A percentile compares a stretch with the other conserved stretches of the same genome.
Conservation (phyloP, 1,140 invertebrate species). For the Diorhabda elongata region DNA sequence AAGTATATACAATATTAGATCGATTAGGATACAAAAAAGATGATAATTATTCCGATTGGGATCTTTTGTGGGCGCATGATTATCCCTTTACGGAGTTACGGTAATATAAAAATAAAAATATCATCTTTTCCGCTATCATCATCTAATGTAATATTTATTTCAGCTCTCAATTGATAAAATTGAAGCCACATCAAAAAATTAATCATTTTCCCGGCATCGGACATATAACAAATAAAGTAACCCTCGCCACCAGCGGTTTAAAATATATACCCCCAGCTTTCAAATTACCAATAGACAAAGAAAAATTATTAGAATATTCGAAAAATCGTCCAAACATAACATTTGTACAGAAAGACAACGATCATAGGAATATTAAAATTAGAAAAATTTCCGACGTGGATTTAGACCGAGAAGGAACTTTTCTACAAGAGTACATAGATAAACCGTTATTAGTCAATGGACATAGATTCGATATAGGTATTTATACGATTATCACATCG, state of each 20-base stretch:
- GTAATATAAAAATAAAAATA: neutral
- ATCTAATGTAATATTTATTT: neutral
- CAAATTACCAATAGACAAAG: conserved; percentile 74
- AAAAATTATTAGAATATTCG: conserved; percentile 69
- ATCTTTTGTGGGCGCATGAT: conserved; percentile 89
- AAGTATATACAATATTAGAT: conserved; percentile 71
- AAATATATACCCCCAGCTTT: conserved; percentile 83
- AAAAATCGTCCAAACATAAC: conserved; percentile 62
- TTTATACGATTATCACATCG: conserved; percentile 90
- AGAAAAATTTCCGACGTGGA: conserved; percentile 67
- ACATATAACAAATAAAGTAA: conserved; percentile 92
- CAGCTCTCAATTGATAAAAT: conserved; percentile 54
- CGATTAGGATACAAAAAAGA: conserved; percentile 66
- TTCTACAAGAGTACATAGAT: conserved; percentile 86
- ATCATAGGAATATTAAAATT: conserved; percentile 84
- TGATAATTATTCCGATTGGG: conserved; percentile 66
- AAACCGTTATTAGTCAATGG: conserved; percentile 80
- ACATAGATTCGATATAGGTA: conserved; percentile 94
- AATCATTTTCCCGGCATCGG: conserved; percentile 96
- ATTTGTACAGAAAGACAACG: conserved; percentile 92
- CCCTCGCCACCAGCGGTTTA: conserved; percentile 73
- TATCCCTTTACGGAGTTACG: conserved; percentile 75
- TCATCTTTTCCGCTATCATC: neutral
- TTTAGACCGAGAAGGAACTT: conserved; percentile 68
- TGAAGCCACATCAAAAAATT: conserved; percentile 74